Evolutionary conservation across 2,797 vertebrate genomes (phyloP).

Genomic region (Siniperca scherzeri): DNA sequence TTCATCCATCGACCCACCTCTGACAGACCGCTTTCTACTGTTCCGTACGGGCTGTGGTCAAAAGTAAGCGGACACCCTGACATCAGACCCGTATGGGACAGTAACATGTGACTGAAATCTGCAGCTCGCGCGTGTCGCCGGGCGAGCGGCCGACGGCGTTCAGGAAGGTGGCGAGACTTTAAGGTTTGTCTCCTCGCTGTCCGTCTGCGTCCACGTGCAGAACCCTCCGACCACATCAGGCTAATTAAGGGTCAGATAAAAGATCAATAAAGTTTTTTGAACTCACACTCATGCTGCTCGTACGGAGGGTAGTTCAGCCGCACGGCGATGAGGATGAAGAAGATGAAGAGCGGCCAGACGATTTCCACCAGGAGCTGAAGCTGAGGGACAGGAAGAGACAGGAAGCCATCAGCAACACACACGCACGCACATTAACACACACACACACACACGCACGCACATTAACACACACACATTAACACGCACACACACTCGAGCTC

Average conservation of each 20-base stretch:
- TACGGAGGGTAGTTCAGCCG: conserved; percentile 95
- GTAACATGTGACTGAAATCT: too few relatives aligned
- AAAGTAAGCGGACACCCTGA: neutral
- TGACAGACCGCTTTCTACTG: too few relatives aligned
- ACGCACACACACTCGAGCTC: neutral
- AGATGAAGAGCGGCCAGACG: conserved; percentile 96
- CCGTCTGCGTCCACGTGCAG: too few relatives aligned
- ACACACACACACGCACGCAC: neutral
- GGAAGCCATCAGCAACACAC: neutral
- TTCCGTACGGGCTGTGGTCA: too few relatives aligned
- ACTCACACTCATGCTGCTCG: conserved; percentile 99
- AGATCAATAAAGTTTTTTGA: neutral
- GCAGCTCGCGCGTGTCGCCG: too few relatives aligned
- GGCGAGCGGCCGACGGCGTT: too few relatives aligned
- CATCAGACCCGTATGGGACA: neutral
- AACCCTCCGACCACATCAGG: too few relatives aligned
- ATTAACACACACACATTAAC: conserved; percentile 3
- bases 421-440: neutral
- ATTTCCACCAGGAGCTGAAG: conserved; percentile 95
- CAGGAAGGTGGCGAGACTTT: too few relatives aligned
- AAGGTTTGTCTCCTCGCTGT: too few relatives aligned
- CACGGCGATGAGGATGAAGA: conserved; percentile 97
- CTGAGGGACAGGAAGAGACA: conserved; percentile 77
- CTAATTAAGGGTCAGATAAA: neutral
- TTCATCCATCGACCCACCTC: too few relatives aligned